phyloP scores from a whole-genome alignment of 2,113 vertebrate species.

The Hippoglossus stenolepis region DNA sequence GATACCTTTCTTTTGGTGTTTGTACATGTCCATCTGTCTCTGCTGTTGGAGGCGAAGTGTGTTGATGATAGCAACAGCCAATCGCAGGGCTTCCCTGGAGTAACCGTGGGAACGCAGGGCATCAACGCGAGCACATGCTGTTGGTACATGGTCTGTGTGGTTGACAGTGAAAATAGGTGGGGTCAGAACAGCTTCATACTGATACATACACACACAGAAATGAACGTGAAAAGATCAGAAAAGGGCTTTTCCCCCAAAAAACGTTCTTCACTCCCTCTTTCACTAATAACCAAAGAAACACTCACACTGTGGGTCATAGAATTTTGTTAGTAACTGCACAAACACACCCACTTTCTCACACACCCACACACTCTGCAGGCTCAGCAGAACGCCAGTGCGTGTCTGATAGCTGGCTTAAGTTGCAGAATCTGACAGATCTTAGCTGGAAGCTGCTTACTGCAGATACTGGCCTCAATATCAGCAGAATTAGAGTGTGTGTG shows the following conservation, averaged over 20 bases:
- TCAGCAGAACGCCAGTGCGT: conserved; percentile 67
- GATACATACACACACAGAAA: background rate
- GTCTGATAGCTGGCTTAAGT: conserved; percentile 76
- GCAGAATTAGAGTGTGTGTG: conserved; percentile 65
- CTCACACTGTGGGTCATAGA: background rate
- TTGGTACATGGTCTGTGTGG: conserved; percentile 93
- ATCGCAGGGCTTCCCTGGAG: conserved; percentile 94
- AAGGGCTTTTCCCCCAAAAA: background rate
- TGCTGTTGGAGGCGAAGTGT: conserved; percentile 96
- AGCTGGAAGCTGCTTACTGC: conserved; percentile 75
- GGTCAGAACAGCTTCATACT: conserved; percentile 27
- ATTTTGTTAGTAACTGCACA: conserved; percentile 7
- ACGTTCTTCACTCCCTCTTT: background rate
- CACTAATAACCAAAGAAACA: background rate
- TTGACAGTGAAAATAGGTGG: conserved; percentile 5
- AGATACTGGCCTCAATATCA: conserved; percentile 74
- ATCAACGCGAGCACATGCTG: conserved; percentile 96
- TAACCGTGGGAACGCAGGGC: conserved; percentile 97
- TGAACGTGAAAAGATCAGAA: background rate
- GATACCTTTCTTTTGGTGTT: conserved; percentile 99
- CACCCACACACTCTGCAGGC: conserved; percentile 43
- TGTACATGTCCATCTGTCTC: conserved; percentile 97
- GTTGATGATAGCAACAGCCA: conserved; percentile 97
- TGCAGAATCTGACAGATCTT: conserved; percentile 77
- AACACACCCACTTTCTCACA: background rate